A percentile compares a stretch with the other conserved stretches of the same genome.
Conservation (phyloP, 1,140 invertebrate genomes). For the Aphis gossypii region DNA sequence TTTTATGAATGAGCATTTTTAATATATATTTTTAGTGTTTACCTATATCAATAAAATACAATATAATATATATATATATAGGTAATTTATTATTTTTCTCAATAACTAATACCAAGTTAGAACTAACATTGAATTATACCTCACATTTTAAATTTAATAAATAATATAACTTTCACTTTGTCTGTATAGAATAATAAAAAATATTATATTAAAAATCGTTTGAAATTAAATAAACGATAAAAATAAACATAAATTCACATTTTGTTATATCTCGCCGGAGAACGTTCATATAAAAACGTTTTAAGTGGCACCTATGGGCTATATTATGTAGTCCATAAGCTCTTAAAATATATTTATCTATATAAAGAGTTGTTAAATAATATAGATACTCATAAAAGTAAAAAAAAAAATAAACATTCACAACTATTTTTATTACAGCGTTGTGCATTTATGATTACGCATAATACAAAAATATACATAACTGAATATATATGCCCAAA, state of each 20-base stretch:
- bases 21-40: not conserved
- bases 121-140: not conserved
- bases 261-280: not conserved
- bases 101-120: not conserved
- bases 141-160: not conserved
- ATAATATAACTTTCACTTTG: not conserved
- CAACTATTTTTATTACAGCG: not conserved
- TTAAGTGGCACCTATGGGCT: not conserved
- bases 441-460: not conserved
- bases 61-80: not conserved
- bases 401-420: not conserved
- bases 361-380: not conserved
- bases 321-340: not conserved
- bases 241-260: not conserved
- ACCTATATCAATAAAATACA: not conserved
- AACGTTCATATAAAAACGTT: not conserved
- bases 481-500: not conserved
- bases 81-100: not conserved
- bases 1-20: not conserved
- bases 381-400: slow-evolving; percentile 2
- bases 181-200: not conserved
- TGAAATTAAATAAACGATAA: slow-evolving; percentile 3
- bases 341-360: slow-evolving; percentile 4
- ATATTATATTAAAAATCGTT: not conserved
- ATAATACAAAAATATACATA: not conserved